Conservation (phyloP, 1,140 invertebrate species). For the Drosophila trapezifrons region DNA sequence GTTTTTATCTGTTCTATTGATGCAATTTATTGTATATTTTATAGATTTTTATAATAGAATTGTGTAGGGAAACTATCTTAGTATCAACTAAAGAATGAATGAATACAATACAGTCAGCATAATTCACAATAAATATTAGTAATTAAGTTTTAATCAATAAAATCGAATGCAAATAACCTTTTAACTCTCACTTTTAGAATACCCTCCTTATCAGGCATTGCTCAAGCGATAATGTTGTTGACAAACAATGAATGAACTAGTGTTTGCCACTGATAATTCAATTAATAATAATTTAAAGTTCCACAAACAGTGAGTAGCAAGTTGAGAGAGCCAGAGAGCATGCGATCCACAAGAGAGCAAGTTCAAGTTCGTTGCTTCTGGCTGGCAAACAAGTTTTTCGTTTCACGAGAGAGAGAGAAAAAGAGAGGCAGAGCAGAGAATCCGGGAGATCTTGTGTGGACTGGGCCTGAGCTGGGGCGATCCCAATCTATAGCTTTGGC, state of each 20-base stretch:
- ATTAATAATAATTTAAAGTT: conserved; percentile 17
- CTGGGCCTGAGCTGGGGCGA: conserved; percentile 9
- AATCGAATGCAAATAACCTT: background rate
- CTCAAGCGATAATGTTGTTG: background rate
- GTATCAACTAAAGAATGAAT: too few species aligned
- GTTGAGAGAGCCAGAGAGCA: background rate
- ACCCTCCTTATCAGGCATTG: background rate
- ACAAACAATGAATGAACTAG: conserved; percentile 3
- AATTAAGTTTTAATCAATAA: background rate
- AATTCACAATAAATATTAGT: too few species aligned
- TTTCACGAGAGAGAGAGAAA: conserved; percentile 18
- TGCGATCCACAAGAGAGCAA: conserved; percentile 31
- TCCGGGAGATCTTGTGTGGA: conserved; percentile 11
- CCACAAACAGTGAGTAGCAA: conserved; percentile 23
- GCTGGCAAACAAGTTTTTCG: conserved; percentile 72
- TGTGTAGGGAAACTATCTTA: too few species aligned
- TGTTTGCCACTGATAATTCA: conserved; percentile 19
- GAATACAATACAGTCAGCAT: too few species aligned
- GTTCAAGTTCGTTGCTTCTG: conserved; percentile 61
- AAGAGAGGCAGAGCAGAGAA: background rate
- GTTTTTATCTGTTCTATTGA: too few species aligned
- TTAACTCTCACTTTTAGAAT: background rate
- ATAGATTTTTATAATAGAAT: too few species aligned
- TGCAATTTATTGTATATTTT: too few species aligned
- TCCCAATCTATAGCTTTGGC: conserved; percentile 17